Evolutionary conservation across 2,888 invertebrate species (phyloP), one percentile per base, ranked within the genome.

Genomic region (Argyra leucocephala): DNA sequence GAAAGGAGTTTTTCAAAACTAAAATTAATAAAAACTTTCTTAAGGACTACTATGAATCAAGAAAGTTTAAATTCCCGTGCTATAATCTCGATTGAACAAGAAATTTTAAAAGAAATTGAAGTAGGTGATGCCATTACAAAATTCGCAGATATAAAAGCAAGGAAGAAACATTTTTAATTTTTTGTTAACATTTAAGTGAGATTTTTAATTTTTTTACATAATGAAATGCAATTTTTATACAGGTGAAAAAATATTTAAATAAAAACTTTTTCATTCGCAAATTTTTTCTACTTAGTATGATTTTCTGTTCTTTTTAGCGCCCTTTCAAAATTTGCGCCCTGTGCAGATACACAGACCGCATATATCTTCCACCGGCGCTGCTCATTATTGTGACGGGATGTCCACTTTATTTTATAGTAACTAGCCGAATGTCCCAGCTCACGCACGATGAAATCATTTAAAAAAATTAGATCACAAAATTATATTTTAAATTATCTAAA

Each of bases 151-250:
- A 59, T 59, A 59, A 59, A 59, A 59, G 59, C 22, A 23, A 15
- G 23, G 59, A 59, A 59, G 23, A 59, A 23, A 59, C 59, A 59
- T 59, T 59, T 59, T 59, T 59, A 59, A 59, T 59, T 59, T 57
- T 57, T 31, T 57, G 57, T 57, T 59, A 59, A 59, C 59, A 59
- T 59, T 59, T 31, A 59, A 59, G 23, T 59, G 23, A 59, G 59
- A 59, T 23, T 59, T 59, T 59, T 23, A 59, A 59, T 59, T 60
- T 60, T 60, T 60, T 60, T 60, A 60, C 24, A 60, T 60, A 60
- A 60, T 60, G 60, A 60, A 60, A 60, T 24, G 60, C 60, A 24
- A 24, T 60, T 60, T 60, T 24, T 60, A 60, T 60, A 60, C 21
- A 57, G 57, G 21, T 57, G 57, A 57, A 57, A 57, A 57, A 57